Evolutionary conservation across 2,113 vertebrate species (phyloP).

Genomic region (Takifugu flavidus): DNA sequence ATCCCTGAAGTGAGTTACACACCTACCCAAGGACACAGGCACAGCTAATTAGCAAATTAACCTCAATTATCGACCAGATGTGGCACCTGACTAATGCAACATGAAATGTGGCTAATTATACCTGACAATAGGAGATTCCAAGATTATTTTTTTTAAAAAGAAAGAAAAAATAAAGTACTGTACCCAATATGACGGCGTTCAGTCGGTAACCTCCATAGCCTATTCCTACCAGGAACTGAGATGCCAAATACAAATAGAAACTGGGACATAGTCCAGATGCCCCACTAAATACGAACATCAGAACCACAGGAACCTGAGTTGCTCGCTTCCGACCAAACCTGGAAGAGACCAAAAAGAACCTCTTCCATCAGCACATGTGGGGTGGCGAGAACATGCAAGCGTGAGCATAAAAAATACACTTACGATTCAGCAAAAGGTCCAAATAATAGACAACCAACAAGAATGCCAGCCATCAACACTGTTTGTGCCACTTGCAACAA

Average conservation of each 20-base stretch:
- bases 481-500: constrained; percentile 53
- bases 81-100: neutral
- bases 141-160: neutral
- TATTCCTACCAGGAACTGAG: constrained; percentile 57
- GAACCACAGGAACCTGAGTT: constrained; percentile 49
- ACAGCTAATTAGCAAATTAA: too few relatives aligned
- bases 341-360: neutral
- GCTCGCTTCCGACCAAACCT: constrained; percentile 66
- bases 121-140: neutral
- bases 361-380: neutral
- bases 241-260: constrained; percentile 47
- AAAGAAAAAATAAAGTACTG: neutral
- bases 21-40: too few relatives aligned
- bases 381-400: neutral
- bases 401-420: constrained; percentile 15
- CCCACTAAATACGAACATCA: constrained; percentile 46
- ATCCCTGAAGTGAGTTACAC: too few relatives aligned
- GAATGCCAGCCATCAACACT: constrained; percentile 54
- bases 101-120: neutral
- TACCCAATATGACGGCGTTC: constrained; percentile 63
- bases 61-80: neutral
- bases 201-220: constrained; percentile 64
- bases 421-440: constrained; percentile 69
- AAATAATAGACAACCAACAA: constrained; percentile 61
- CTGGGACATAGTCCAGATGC: constrained; percentile 54